A percentile compares a stretch with the other conserved stretches of the same genome.
These are phyloP conservation scores for Lucilia sericata DNA, from an alignment of 1,140 invertebrate genomes.

Conservation along the genomic window DNA sequence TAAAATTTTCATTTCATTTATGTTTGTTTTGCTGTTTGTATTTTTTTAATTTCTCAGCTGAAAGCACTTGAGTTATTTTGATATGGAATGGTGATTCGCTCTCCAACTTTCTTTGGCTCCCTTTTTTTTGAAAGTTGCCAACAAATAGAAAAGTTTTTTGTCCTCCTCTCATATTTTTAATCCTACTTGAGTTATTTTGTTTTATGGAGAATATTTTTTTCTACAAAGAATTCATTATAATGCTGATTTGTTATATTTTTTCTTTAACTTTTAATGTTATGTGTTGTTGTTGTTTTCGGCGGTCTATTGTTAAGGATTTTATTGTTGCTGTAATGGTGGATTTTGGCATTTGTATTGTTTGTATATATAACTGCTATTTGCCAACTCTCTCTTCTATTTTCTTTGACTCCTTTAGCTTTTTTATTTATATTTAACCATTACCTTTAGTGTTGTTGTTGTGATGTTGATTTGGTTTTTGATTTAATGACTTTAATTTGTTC, in stretches of 20 bases:
- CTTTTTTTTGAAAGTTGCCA: no score
- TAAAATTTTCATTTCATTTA: not conserved
- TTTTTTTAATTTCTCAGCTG: conserved; percentile 20
- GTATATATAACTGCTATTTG: no score
- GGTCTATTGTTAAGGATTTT: not conserved
- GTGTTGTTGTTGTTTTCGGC: not conserved
- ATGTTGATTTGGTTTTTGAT: conserved; percentile 39
- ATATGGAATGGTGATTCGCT: not conserved
- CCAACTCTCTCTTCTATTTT: no score
- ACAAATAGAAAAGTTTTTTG: no score
- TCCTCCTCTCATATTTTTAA: not conserved
- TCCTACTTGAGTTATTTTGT: not conserved
- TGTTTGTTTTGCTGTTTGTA: not conserved
- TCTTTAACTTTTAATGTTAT: not conserved
- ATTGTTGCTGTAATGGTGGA: not conserved
- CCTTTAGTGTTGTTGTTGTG: conserved; percentile 21
- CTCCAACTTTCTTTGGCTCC: not conserved
- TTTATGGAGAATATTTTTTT: not conserved
- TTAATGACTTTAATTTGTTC: conserved; percentile 44
- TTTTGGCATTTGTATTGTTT: not conserved
- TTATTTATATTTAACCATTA: no score
- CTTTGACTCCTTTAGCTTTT: no score
- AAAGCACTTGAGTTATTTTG: conserved; percentile 16
- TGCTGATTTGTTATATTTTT: conserved; percentile 6
- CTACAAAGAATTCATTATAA: conserved; percentile 12